Evolutionary conservation across 2,113 vertebrate species (phyloP).

Genomic region (Canis aureus): DNA sequence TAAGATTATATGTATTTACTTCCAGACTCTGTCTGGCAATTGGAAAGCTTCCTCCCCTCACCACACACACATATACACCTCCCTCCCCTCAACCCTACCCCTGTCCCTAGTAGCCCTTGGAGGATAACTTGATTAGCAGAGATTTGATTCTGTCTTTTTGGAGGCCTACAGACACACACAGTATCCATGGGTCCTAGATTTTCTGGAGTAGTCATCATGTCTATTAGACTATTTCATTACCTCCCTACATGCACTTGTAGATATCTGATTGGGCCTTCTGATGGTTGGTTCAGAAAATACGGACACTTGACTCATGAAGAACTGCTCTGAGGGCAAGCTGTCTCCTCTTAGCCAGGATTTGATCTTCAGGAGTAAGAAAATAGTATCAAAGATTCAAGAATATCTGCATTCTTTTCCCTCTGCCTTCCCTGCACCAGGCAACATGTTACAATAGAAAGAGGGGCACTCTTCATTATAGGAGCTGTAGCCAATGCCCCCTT

Average conservation of each 20-base stretch:
- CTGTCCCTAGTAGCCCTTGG: background rate
- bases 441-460: background rate
- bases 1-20: background rate
- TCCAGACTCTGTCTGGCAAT: background rate
- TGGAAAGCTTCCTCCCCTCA: background rate
- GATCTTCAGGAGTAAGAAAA: background rate
- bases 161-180: background rate
- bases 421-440: background rate
- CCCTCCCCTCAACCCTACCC: background rate
- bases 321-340: background rate
- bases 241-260: background rate
- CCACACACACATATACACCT: background rate
- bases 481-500: background rate
- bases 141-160: background rate
- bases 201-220: background rate
- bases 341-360: background rate
- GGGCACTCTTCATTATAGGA: background rate
- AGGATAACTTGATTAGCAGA: background rate
- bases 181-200: background rate
- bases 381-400: background rate
- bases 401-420: background rate
- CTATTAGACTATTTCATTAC: background rate
- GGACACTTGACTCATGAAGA: background rate
- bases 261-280: background rate
- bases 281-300: background rate